phyloP scores from a whole-genome alignment of 2,113 vertebrate genomes.

The Nesoenas mayeri region DNA sequence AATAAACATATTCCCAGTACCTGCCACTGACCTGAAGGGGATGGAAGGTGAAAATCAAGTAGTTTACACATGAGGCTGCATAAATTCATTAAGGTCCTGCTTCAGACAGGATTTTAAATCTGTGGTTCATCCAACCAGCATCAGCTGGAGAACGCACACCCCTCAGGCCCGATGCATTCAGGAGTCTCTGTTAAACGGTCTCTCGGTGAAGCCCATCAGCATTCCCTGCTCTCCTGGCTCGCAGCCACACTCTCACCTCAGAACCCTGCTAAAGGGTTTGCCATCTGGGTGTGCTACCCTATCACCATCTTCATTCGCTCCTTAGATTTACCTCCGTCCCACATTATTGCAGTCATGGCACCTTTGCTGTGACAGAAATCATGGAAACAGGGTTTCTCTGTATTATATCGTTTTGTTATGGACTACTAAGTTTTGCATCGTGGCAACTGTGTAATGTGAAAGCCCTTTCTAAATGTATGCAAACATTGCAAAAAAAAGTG shows the following conservation, averaged over 20 bases:
- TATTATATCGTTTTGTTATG: slow-evolving; percentile 17
- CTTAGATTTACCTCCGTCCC: neutral
- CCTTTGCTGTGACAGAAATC: slow-evolving; percentile 23
- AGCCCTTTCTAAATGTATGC: slow-evolving; percentile 35
- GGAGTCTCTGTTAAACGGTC: neutral
- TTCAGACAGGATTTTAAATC: neutral
- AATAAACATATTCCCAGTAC: neutral
- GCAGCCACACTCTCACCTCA: neutral
- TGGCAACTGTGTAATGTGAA: slow-evolving; percentile 26
- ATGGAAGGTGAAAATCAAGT: neutral
- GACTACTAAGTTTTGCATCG: neutral
- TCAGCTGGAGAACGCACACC: neutral
- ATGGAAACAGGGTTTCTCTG: slow-evolving; percentile 49
- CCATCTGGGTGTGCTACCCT: neutral
- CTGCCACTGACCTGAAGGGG: neutral
- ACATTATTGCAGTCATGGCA: neutral
- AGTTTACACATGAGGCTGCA: neutral
- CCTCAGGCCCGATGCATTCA: neutral
- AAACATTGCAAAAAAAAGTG: slow-evolving; percentile 1
- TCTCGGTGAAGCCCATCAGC: neutral
- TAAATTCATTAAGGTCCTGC: neutral
- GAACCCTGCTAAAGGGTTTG: neutral
- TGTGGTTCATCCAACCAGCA: neutral
- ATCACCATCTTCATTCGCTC: neutral
- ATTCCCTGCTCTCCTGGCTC: neutral